Evolutionary conservation across 2,888 invertebrate genomes (phyloP), one percentile per base, ranked within the genome.

Genomic region (Tetanocera ferruginea): DNA sequence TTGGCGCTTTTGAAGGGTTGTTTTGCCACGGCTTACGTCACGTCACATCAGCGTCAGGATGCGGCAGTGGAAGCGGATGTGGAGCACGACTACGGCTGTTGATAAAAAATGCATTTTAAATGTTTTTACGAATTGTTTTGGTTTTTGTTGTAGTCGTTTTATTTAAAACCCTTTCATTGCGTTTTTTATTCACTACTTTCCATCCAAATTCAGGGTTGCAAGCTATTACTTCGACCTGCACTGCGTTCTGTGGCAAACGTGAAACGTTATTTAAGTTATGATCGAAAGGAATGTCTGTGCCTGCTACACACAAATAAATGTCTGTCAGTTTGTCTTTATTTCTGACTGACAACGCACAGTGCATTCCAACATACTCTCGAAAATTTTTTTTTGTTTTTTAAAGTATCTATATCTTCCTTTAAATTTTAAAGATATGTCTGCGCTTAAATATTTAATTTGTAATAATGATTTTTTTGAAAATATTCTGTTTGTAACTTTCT

Each of bases 31-130:
- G 23, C 72, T 57, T 25, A 72, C 43, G 72, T 72, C 72, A 72
- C 72, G 57, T 71, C 55, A 31, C 51, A 37, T 52, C 72, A 34
- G 51, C 49, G 17, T 14, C 71, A 55, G 71, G 71, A 72, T 72
- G 72, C 72, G 37, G 72, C 60, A 60, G 17, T 34, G 57, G 72
- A 43, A 60, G 43, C 72, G 72, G 57, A 72, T 72, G 72, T 55
- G 72, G 72, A 60, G 37, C 37, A 25, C 28, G 60, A 72, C 34
- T 34, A 37, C 52, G 52, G 52, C 60, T 23, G 43, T 57, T 31
- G 60, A 72, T 72, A 60, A 72, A 72, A 72, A 72, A 72, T 72
- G 57, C 60, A 55, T 72, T 60, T 60, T 72, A 72, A 72, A 72
- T 72, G 55, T 72, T 72, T 57, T 69, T 51, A 69, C 69, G 69